A percentile compares a stretch with the other conserved stretches of the same genome.
phyloP scores from a whole-genome alignment of 2,797 vertebrate genomes.

The Lepidocolaptes lacrymiger region DNA sequence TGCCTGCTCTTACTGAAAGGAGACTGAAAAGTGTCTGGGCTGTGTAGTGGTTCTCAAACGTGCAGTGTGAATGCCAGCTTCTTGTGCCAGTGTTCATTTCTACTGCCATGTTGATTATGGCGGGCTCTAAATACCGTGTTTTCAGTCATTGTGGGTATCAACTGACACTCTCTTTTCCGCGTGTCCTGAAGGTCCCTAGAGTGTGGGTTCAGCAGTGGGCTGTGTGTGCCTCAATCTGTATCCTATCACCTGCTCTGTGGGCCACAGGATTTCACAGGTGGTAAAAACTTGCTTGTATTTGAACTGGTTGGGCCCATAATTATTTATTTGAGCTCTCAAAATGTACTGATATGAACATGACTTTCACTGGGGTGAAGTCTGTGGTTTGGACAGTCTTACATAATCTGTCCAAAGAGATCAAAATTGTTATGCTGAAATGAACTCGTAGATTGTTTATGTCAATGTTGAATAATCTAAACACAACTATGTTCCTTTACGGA shows the following conservation, averaged over 20 bases:
- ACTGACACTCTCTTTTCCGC: neutral
- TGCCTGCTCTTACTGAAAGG: neutral
- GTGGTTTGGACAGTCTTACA: conserved; percentile 21
- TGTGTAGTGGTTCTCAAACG: neutral
- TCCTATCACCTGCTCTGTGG: rapidly evolving
- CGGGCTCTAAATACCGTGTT: neutral
- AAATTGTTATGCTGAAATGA: neutral
- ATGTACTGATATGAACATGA: neutral
- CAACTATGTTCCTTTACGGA: neutral
- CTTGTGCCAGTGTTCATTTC: neutral
- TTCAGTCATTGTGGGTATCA: neutral
- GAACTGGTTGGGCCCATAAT: neutral
- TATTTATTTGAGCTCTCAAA: neutral
- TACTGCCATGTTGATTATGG: neutral
- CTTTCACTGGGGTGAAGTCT: neutral
- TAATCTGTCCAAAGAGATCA: conserved; percentile 34
- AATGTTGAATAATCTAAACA: neutral
- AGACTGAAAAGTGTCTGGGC: neutral
- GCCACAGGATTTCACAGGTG: neutral
- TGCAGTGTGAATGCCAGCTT: neutral
- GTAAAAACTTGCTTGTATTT: neutral
- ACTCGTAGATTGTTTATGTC: neutral
- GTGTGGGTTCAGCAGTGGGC: neutral
- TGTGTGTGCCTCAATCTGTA: rapidly evolving
- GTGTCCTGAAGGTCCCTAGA: neutral